Evolutionary conservation across 2,888 invertebrate genomes (phyloP).

Genomic region (Strigamia transsilvanica): DNA sequence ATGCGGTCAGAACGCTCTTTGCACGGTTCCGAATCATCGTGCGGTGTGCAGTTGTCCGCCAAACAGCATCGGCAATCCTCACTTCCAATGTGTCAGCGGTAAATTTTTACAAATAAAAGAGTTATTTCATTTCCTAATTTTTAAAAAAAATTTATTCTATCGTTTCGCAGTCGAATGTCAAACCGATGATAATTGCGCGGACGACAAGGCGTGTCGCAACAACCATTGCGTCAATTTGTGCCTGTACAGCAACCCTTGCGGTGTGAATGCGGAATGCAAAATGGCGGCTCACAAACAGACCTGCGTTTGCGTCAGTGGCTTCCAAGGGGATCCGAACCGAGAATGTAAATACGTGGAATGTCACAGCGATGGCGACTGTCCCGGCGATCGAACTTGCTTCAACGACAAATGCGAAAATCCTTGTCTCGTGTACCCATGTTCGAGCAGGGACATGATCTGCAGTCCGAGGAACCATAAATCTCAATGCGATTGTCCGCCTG

Average conservation of each 20-base stretch:
- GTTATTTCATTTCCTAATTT: background rate
- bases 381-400: constrained; percentile 78
- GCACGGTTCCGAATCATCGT: constrained; percentile 70
- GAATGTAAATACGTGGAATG: constrained; percentile 56
- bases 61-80: constrained; percentile 65
- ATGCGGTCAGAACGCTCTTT: constrained; percentile 71
- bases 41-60: constrained; percentile 69
- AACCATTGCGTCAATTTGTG: constrained; percentile 85
- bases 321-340: constrained; percentile 62
- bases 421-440: constrained; percentile 66
- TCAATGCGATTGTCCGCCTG: constrained; percentile 59
- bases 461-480: constrained; percentile 55
- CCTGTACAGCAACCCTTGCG: constrained; percentile 59
- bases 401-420: constrained; percentile 80
- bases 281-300: constrained; percentile 78
- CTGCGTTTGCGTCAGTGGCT: constrained; percentile 84
- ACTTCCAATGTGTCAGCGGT: constrained; percentile 57
- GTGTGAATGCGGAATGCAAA: constrained; percentile 62
- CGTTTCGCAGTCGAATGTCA: constrained; percentile 78
- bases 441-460: constrained; percentile 61
- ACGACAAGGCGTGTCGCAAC: constrained; percentile 81
- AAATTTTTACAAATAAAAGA: background rate
- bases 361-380: constrained; percentile 60
- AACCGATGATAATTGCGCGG: constrained; percentile 82
- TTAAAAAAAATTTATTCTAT: background rate